Conservation (phyloP, 2,888 invertebrate genomes). For the Balanococcus diminutus region DNA sequence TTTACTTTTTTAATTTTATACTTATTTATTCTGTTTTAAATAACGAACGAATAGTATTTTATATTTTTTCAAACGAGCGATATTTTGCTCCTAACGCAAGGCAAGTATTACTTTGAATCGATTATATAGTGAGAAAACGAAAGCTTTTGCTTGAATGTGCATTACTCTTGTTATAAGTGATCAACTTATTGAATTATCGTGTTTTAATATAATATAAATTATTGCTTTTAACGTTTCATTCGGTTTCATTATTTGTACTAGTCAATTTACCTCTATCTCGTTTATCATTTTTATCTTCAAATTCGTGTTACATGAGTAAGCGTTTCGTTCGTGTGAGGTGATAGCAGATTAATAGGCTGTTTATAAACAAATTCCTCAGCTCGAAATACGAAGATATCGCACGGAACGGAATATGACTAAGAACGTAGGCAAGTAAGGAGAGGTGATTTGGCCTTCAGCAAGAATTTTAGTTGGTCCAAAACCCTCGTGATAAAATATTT, state of each 20-base stretch:
- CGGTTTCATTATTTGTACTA: neutral
- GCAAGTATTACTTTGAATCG: neutral
- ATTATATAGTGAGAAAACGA: neutral
- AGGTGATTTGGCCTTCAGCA: too few species aligned
- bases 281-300: neutral
- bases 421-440: too few species aligned
- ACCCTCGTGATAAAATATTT: too few species aligned
- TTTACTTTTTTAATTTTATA: slow-evolving; percentile 36
- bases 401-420: too few species aligned
- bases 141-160: neutral
- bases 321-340: neutral
- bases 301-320: neutral
- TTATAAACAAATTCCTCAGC: neutral
- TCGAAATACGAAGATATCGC: neutral
- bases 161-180: slow-evolving; percentile 1
- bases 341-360: neutral
- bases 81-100: neutral
- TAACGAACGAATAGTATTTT: neutral
- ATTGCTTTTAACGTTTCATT: neutral
- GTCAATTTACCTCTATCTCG: neutral
- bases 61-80: neutral
- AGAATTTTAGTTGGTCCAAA: too few species aligned
- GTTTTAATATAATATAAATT: neutral
- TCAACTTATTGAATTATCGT: neutral
- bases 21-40: neutral